These are phyloP conservation scores for Alethe castanea DNA, from an alignment of 2,113 vertebrate genomes.

Conservation along the genomic window DNA sequence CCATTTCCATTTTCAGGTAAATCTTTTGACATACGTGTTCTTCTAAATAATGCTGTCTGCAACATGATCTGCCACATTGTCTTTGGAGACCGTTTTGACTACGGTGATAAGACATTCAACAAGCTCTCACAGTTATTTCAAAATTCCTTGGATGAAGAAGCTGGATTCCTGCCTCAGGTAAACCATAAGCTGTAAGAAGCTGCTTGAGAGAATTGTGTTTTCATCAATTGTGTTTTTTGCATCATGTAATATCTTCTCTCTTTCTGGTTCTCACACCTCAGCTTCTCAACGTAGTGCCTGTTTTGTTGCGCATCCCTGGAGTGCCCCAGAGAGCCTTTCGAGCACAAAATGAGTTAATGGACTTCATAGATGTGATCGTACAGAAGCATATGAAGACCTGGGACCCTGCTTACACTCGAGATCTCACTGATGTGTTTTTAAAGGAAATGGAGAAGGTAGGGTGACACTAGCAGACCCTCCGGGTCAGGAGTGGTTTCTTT, in stretches of 20 bases:
- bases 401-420: slow-evolving; percentile 7
- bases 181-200: not conserved
- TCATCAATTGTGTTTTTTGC: not conserved
- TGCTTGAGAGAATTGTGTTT: not conserved
- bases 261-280: slow-evolving; percentile 4
- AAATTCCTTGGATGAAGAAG: not conserved
- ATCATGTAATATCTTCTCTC: not conserved
- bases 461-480: not conserved
- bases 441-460: slow-evolving; percentile 71
- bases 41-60: slow-evolving; percentile 47
- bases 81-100: slow-evolving; percentile 63
- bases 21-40: slow-evolving; percentile 14
- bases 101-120: slow-evolving; percentile 44
- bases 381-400: slow-evolving; percentile 7
- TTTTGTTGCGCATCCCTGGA: slow-evolving; percentile 55
- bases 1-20: slow-evolving; percentile 32
- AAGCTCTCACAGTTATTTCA: not conserved
- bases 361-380: not conserved
- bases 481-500: not conserved
- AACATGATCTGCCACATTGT: slow-evolving; percentile 62
- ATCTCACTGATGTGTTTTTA: slow-evolving; percentile 68
- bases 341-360: not conserved
- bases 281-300: slow-evolving; percentile 36
- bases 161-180: slow-evolving; percentile 47
- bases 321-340: not conserved